Evolutionary conservation across 2,797 vertebrate species (phyloP), one percentile per base, ranked within the genome.

Genomic region (Melanotaenia maccullochi): DNA sequence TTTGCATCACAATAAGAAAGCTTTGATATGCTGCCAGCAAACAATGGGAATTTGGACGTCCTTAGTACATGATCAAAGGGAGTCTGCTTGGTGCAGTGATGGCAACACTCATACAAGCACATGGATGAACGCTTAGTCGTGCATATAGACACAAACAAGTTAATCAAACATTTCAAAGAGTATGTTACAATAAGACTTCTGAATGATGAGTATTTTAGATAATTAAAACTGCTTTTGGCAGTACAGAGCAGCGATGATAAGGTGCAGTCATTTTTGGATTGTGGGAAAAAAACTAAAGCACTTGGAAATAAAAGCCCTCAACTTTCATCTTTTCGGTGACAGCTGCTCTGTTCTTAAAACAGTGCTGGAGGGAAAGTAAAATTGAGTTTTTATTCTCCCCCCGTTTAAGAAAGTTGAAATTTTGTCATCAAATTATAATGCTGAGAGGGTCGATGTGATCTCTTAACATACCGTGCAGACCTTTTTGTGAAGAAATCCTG

Each of bases 1-100:
- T 40, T 78, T 56, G 49, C 61, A 64, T 62, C 62, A 13, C 33
- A 54, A 68, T 61, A 24, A 78, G 47, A 76, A 73, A 58, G 70
- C 86, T 85, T 91, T 87, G 79, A 91, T 88, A 72, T 85, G 22
- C 68, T 78, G 52, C 25, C 65, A 75, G 70, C 76, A 88, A 82
- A 87, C 87, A 90, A 76, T 74, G 25, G 65, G 60, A 68, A 84
- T 86, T 60, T 73, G 30, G 63, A 84, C 68, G 69, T 86, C 55
- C 64, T 85, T 69, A 76, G 68, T 84, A 38, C 60, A 65, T 60
- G 81, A 90, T 91, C 78, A 88, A 85, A 88, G 52, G 77, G 60
- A 82, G 73, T 77, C 47, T 68, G 81, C 55, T 68, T 51, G n/a
- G n/a, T 74, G 59, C 61, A 81, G 28, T 47, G 42, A 73, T 72